These are phyloP conservation scores for Helostoma temminkii DNA, from an alignment of 2,797 vertebrate species.

Conservation along the genomic window DNA sequence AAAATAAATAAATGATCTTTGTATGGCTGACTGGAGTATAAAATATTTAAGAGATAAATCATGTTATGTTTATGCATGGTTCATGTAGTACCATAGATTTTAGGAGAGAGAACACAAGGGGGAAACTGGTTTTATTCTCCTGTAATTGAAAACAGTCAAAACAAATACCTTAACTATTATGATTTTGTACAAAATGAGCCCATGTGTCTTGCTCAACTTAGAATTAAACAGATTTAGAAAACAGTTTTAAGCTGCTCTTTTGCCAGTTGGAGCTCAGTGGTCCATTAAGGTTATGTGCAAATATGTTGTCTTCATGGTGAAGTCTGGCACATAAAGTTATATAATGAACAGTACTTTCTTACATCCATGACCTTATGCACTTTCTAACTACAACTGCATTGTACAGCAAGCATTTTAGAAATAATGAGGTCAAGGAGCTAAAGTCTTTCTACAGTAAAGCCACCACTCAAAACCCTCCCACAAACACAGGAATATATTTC, in stretches of 20 bases:
- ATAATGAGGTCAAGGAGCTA: not conserved
- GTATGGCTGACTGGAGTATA: conserved; percentile 52
- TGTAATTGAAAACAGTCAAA: not conserved
- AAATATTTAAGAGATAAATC: conserved; percentile 70
- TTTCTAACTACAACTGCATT: not conserved
- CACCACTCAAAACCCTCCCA: not conserved
- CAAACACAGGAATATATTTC: not conserved
- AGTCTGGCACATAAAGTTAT: not conserved
- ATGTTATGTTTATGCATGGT: conserved; percentile 61
- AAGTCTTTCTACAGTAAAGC: not conserved
- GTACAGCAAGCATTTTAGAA: not conserved
- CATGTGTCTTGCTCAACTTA: not conserved
- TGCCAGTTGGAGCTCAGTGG: no score
- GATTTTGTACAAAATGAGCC: not conserved
- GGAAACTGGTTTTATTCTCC: not conserved
- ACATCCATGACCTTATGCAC: not conserved
- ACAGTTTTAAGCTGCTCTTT: no score
- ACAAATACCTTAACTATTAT: not conserved
- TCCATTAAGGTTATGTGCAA: not conserved
- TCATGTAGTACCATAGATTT: conserved; percentile 26
- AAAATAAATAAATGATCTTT: not conserved
- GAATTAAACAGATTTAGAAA: not conserved
- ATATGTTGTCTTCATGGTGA: not conserved
- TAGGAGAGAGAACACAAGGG: not conserved
- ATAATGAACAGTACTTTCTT: not conserved